phyloP scores from a whole-genome alignment of 2,797 vertebrate genomes.

The Clarias pachynema region DNA sequence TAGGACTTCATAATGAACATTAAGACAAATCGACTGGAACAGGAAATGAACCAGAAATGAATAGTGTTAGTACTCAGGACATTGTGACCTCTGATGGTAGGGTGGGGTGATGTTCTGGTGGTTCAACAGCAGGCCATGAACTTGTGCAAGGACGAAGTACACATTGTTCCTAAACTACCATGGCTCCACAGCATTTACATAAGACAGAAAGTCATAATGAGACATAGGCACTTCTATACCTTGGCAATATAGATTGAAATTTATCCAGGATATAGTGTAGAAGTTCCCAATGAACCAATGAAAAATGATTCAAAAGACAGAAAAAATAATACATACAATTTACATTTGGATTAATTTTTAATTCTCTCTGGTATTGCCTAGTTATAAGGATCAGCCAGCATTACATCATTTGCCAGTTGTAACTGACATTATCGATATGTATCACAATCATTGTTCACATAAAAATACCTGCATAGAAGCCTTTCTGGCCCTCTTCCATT shows the following conservation, averaged over 20 bases:
- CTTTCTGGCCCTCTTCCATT: conserved; percentile 32
- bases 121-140: neutral
- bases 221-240: neutral
- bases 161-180: conserved; percentile 4
- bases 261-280: neutral
- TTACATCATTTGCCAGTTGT: conserved; percentile 24
- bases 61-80: neutral
- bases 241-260: neutral
- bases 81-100: neutral
- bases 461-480: conserved; percentile 5
- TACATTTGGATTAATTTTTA: neutral
- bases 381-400: conserved; percentile 32
- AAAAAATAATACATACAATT: neutral
- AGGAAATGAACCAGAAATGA: neutral
- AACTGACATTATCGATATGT: conserved; percentile 47
- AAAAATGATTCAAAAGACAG: neutral
- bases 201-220: neutral
- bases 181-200: neutral
- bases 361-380: conserved; percentile 32
- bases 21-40: neutral
- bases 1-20: neutral
- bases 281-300: neutral
- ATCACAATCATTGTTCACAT: conserved; percentile 6
- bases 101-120: neutral
- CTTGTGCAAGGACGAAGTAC: conserved; percentile 30